phyloP scores from a whole-genome alignment of 2,113 vertebrate genomes.

The Vimba vimba region DNA sequence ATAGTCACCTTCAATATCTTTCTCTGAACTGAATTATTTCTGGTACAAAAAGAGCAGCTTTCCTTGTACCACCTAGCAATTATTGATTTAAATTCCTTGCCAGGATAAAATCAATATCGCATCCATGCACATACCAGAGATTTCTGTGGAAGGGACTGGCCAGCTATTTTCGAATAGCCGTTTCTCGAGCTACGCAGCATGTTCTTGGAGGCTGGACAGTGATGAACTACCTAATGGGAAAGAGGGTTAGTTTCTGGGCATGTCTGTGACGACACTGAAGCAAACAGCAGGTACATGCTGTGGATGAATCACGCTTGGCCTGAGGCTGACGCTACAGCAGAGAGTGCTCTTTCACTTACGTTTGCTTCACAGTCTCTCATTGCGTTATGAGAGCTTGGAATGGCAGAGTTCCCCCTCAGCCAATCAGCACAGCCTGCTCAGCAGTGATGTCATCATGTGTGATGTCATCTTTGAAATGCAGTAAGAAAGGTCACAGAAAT shows the following conservation, averaged over 20 bases:
- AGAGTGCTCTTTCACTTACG: conserved; percentile 9
- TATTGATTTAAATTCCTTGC: background rate
- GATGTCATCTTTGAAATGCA: conserved; percentile 38
- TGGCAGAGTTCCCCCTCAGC: conserved; percentile 39
- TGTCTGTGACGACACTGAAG: conserved; percentile 31
- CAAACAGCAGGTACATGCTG: background rate
- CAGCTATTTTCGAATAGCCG: background rate
- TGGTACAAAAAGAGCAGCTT: background rate
- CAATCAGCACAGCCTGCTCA: conserved; percentile 36
- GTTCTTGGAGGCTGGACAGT: background rate
- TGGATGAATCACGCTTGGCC: conserved; percentile 38
- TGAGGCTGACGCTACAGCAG: background rate
- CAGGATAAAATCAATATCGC: conserved; percentile 14
- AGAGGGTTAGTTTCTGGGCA: background rate
- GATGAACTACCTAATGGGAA: conserved; percentile 1
- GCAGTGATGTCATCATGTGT: conserved; percentile 34
- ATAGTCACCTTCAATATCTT: background rate
- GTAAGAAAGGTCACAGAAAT: conserved; percentile 9
- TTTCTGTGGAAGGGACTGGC: background rate
- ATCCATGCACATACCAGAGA: background rate
- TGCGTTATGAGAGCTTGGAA: conserved; percentile 4
- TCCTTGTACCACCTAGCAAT: background rate
- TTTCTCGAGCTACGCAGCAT: background rate
- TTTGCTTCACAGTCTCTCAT: conserved; percentile 37
- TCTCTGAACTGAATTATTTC: background rate